A percentile compares a stretch with the other conserved stretches of the same genome.
Conservation (phyloP, 2,797 vertebrate genomes). For the Centroberyx gerrardi region DNA sequence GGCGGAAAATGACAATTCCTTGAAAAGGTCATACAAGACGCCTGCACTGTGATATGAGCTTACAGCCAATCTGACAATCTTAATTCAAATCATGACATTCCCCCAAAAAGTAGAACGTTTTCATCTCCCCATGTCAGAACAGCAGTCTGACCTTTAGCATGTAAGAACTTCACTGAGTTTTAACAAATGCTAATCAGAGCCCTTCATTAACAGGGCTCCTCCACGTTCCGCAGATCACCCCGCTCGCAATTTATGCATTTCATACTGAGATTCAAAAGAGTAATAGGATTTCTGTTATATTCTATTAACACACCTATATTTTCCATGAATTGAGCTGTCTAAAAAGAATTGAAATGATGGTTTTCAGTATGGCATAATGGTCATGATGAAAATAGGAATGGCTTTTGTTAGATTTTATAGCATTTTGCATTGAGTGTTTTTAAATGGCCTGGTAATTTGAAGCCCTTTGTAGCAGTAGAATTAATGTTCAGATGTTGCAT, state of each 20-base stretch:
- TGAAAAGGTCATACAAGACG: constrained; percentile 90
- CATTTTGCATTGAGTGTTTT: constrained; percentile 53
- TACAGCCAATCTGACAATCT: constrained; percentile 89
- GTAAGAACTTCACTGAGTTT: constrained; percentile 84
- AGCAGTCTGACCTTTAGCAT: constrained; percentile 85
- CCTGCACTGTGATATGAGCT: constrained; percentile 83
- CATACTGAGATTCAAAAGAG: constrained; percentile 69
- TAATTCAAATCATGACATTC: constrained; percentile 91
- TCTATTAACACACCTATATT: constrained; percentile 72
- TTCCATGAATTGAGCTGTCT: constrained; percentile 63
- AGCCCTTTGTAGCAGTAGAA: constrained; percentile 34
- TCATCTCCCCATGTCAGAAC: constrained; percentile 84
- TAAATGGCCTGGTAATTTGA: constrained; percentile 42
- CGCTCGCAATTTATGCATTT: constrained; percentile 72
- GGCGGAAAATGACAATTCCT: constrained; percentile 90
- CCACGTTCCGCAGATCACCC: constrained; percentile 27
- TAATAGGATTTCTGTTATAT: constrained; percentile 70
- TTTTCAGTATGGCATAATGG: constrained; percentile 56
- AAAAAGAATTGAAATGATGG: constrained; percentile 53
- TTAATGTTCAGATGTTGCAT: constrained; percentile 37
- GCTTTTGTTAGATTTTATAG: constrained; percentile 44
- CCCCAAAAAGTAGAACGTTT: constrained; percentile 82
- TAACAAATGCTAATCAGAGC: constrained; percentile 87
- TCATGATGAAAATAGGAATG: constrained; percentile 51
- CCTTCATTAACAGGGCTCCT: constrained; percentile 81